Conservation (phyloP, 2,888 invertebrate genomes). For the Arctia plantaginis region DNA sequence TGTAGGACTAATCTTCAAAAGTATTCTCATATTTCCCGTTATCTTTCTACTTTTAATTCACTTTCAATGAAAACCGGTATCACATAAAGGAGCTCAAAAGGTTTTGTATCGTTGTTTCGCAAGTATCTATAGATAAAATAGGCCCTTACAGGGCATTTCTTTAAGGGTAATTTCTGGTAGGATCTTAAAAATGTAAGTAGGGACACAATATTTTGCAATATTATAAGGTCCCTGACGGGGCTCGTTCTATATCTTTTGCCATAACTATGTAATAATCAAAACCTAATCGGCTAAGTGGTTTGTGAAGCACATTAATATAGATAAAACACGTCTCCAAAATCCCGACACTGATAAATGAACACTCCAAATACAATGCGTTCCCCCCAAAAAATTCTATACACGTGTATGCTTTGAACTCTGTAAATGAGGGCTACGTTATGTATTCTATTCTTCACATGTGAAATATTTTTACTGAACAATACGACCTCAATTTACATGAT, state of each 20-base stretch:
- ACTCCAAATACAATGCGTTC: neutral
- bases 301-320: neutral
- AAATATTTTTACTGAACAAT: slow-evolving; percentile 4
- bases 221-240: neutral
- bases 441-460: neutral
- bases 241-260: neutral
- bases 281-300: neutral
- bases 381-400: neutral
- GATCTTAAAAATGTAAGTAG: no score
- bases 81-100: no score
- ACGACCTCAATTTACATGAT: neutral
- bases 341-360: neutral
- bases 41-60: no score
- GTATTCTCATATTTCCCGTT: no score
- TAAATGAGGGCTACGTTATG: neutral
- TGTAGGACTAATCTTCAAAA: no score
- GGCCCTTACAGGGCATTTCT: no score
- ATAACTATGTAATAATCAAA: neutral
- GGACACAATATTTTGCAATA: neutral
- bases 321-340: neutral
- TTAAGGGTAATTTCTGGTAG: no score
- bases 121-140: no score
- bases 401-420: slow-evolving; percentile 4
- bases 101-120: no score
- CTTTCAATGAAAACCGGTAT: no score